Evolutionary conservation across 2,888 invertebrate genomes (phyloP).

Genomic region (Acanthosoma haemorrhoidale): DNA sequence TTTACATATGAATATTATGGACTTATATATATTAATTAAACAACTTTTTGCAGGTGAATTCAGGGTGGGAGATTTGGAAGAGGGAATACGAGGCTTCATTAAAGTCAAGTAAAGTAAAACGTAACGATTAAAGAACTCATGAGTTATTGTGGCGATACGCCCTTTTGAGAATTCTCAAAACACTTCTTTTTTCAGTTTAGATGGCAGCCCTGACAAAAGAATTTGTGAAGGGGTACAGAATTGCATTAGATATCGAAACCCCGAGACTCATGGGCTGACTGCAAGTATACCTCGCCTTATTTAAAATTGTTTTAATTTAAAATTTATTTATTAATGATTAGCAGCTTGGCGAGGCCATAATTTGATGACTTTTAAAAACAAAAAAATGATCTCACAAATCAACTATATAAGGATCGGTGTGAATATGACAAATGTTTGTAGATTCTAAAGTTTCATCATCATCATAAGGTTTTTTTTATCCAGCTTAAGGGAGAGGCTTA

Average conservation of each 20-base stretch:
- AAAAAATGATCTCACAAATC: too few species aligned
- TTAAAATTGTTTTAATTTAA: not conserved
- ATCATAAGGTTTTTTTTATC: too few species aligned
- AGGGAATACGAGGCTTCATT: not conserved
- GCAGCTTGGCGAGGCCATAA: too few species aligned
- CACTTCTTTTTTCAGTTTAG: not conserved
- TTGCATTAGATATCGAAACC: not conserved
- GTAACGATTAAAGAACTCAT: not conserved
- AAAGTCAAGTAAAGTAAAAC: not conserved
- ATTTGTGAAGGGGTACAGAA: not conserved
- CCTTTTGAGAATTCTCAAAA: not conserved
- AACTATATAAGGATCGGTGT: too few species aligned
- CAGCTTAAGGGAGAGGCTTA: too few species aligned
- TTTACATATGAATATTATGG: too few species aligned
- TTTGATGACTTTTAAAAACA: too few species aligned
- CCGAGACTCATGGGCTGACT: not conserved
- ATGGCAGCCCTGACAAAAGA: not conserved
- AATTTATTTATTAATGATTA: too few species aligned
- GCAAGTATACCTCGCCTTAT: not conserved
- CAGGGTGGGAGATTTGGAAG: not conserved
- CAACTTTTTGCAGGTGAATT: not conserved
- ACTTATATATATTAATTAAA: too few species aligned
- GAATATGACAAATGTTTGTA: too few species aligned
- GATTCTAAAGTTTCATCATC: too few species aligned
- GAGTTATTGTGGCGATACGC: too few species aligned